Evolutionary conservation across 2,888 invertebrate species (phyloP).

Genomic region (Leucophora obtusa): DNA sequence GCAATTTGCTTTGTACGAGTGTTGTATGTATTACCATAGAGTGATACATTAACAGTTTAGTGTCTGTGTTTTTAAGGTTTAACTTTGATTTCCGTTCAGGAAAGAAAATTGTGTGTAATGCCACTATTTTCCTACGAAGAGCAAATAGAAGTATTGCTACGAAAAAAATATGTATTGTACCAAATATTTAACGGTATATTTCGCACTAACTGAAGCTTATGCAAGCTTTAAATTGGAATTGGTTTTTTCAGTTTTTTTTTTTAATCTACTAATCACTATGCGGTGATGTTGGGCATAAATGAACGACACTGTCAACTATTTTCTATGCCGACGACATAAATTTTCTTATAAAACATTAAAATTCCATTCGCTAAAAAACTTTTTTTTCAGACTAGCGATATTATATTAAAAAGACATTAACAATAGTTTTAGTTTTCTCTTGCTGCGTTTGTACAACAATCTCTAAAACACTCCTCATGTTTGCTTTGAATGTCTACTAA

Average conservation of each 20-base stretch:
- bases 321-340: no score
- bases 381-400: background rate
- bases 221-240: no score
- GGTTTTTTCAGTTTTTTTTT: no score
- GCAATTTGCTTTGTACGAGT: slow-evolving; percentile 40
- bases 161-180: no score
- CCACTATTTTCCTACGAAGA: no score
- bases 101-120: no score
- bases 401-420: slow-evolving; percentile 47
- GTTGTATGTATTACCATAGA: slow-evolving; percentile 26
- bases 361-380: background rate
- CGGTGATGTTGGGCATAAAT: no score
- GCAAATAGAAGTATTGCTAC: no score
- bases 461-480: background rate
- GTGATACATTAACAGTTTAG: slow-evolving; percentile 40
- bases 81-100: slow-evolving; percentile 21
- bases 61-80: slow-evolving; percentile 26
- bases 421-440: slow-evolving; percentile 6
- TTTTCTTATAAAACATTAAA: background rate
- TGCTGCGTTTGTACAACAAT: background rate
- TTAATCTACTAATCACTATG: no score
- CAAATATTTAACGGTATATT: no score
- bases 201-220: no score
- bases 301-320: no score
- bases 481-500: slow-evolving; percentile 36